Conservation (phyloP, 2,888 invertebrate genomes). For the Pristionchus fissidentatus region DNA sequence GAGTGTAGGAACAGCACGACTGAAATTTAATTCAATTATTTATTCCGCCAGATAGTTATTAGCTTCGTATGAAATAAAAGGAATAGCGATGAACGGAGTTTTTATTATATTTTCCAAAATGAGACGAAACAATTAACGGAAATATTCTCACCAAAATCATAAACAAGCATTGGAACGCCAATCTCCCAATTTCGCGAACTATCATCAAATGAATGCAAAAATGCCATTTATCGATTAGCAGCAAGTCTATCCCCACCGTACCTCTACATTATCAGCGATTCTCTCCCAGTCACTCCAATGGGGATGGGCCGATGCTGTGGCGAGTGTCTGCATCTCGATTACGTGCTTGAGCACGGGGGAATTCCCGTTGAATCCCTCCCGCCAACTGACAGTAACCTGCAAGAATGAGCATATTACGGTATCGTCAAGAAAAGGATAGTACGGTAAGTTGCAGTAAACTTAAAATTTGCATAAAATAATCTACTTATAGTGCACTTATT, state of each 20-base stretch:
- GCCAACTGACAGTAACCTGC: conserved; percentile 90
- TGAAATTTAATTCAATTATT: too few species aligned
- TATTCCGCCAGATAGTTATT: too few species aligned
- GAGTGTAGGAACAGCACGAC: conserved; percentile 60
- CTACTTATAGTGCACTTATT: too few species aligned
- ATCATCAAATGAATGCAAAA: too few species aligned
- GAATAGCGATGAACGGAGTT: too few species aligned
- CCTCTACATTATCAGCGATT: conserved; percentile 84
- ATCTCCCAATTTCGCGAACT: too few species aligned
- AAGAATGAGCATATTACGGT: not conserved
- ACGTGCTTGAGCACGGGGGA: conserved; percentile 93
- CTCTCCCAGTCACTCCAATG: conserved; percentile 72
- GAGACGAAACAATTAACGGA: too few species aligned
- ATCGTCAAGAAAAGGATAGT: not conserved
- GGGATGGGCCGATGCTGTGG: conserved; percentile 75
- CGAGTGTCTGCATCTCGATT: conserved; percentile 90
- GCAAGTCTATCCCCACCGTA: not conserved
- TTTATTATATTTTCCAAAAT: too few species aligned
- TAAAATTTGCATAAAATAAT: not conserved
- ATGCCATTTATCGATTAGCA: too few species aligned
- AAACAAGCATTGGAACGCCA: too few species aligned
- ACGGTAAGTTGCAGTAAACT: too few species aligned
- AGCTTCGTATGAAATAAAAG: not conserved
- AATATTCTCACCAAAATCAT: too few species aligned
- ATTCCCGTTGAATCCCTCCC: conserved; percentile 96